Evolutionary conservation across 1,140 invertebrate species (phyloP), one percentile per base, ranked within the genome.

Genomic region (Apis florea): DNA sequence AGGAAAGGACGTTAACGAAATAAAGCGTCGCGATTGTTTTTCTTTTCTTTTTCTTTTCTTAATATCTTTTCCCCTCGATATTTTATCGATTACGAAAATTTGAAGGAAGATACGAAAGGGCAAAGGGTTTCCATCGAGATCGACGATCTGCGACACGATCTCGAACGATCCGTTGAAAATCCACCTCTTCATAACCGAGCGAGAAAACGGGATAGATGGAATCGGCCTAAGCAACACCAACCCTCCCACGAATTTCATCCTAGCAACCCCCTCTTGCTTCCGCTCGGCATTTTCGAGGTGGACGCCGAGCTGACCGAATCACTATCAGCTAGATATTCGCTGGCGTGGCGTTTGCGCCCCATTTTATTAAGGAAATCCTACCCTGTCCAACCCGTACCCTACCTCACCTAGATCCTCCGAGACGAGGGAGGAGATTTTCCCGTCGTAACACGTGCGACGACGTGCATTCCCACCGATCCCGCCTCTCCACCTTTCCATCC

Each of bases 351-450:
- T 92, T 92, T 91, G 90, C 90, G 89, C 90, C 90, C 91, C 87
- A 92, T 92, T 92, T 92, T 92, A 92, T 92, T 92, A 92, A 92
- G 90, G 90, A 91, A 92, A 92, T 91, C 89, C 85, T 86, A 83
- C 83, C 72, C 68, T 72, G 74, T 82, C 82, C 74, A 79, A 64
- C 80, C 68, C 64, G 15, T 17, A 40, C 54, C 54, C 54, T 69
- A 19, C 19, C 51, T 64, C 78, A 67, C 67, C 67, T 13, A 75
- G 67, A 69, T 79, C 75, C 85, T 64, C 67, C 63, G 67, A 59
- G 61, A 58, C 68, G 40, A 61, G 26, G 74, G 75, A 79, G 79
- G 72, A 79, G 79, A 85, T 81, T 75, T 82, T 49, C 79, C 83
- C 83, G 83, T 82, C 86, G 86, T 88, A 88, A 88, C 86, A 88